A percentile compares a stretch with the other conserved stretches of the same genome.
These are phyloP conservation scores for Teleiodes luculella DNA, from an alignment of 2,888 invertebrate species.

Conservation along the genomic window DNA sequence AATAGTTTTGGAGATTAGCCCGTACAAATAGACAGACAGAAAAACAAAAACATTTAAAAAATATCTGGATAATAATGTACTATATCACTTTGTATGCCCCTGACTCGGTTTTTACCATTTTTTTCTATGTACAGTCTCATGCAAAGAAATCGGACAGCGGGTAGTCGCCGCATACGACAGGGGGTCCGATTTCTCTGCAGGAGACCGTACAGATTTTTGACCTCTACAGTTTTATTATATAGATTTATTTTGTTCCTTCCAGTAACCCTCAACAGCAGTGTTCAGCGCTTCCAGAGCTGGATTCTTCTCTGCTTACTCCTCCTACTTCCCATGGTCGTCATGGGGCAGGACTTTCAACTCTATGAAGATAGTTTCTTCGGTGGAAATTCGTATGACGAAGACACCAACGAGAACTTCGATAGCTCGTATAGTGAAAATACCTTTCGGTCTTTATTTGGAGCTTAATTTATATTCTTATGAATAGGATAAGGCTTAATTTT, in stretches of 20 bases:
- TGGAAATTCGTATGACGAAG: not conserved
- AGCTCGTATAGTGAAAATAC: not conserved
- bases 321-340: slow-evolving; percentile 49
- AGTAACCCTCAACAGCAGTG: slow-evolving; percentile 60
- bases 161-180: no score
- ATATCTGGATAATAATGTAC: no score
- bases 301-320: slow-evolving; percentile 53
- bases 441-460: not conserved
- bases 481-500: not conserved
- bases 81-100: no score
- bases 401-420: not conserved
- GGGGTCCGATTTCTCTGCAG: no score
- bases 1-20: no score
- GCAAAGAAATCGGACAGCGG: no score
- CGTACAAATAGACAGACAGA: no score
- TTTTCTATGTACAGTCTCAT: no score
- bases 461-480: not conserved
- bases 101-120: no score
- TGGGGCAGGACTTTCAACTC: slow-evolving; percentile 39
- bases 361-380: slow-evolving; percentile 35
- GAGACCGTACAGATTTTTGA: no score
- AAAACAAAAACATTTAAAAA: no score
- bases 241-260: slow-evolving; percentile 34
- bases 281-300: slow-evolving; percentile 49
- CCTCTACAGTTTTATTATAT: no score